Evolutionary conservation across 2,888 invertebrate genomes (phyloP).

Genomic region (Neoaliturus tenellus): DNA sequence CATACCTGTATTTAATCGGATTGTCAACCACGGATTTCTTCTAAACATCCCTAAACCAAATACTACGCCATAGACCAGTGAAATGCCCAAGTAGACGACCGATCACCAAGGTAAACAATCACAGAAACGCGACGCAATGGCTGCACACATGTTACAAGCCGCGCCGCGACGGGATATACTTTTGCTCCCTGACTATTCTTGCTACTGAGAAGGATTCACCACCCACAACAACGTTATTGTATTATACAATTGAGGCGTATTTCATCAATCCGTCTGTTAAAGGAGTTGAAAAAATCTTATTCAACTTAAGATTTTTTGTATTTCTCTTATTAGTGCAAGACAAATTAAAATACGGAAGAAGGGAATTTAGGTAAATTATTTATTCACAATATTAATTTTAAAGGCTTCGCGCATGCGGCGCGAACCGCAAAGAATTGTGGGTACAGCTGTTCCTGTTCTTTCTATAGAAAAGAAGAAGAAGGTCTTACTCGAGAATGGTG

Average conservation of each 20-base stretch:
- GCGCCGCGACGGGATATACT: constrained; percentile 9
- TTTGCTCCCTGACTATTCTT: constrained; percentile 31
- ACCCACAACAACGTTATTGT: constrained; percentile 6
- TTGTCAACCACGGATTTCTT: neutral
- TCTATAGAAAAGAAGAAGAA: neutral
- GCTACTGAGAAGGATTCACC: constrained; percentile 32
- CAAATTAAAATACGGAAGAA: neutral
- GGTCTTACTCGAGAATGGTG: too few relatives aligned
- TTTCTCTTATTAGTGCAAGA: too few relatives aligned
- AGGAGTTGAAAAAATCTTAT: too few relatives aligned
- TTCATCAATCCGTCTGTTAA: too few relatives aligned
- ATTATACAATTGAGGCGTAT: too few relatives aligned
- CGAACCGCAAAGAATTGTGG: constrained; percentile 24
- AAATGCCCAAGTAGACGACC: neutral
- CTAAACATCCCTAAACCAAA: neutral
- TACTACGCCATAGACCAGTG: neutral
- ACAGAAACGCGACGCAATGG: constrained; percentile 35
- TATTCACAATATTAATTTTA: constrained; percentile 32
- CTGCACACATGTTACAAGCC: constrained; percentile 22
- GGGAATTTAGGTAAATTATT: neutral
- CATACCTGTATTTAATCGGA: neutral
- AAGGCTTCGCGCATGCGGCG: constrained; percentile 36
- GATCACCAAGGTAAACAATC: constrained; percentile 1
- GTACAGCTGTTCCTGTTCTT: constrained; percentile 6
- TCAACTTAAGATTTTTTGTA: too few relatives aligned